Evolutionary conservation across 2,113 vertebrate genomes (phyloP).

Genomic region (Cercocebus atys): DNA sequence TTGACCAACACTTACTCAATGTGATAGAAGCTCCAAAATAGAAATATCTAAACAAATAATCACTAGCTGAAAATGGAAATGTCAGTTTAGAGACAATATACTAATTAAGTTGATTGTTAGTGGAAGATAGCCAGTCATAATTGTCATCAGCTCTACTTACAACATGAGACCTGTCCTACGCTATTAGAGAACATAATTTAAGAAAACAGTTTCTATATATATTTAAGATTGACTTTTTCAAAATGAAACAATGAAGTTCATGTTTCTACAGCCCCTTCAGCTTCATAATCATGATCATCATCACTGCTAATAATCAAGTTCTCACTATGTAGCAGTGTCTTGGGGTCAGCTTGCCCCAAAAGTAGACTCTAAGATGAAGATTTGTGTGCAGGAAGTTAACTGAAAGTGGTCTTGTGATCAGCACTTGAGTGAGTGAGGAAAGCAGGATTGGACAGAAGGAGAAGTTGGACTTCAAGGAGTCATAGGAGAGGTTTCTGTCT

Average conservation of each 20-base stretch:
- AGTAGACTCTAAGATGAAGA: neutral
- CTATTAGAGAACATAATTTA: neutral
- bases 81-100: neutral
- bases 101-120: neutral
- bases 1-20: neutral
- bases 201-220: neutral
- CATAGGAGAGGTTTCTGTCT: neutral
- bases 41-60: neutral
- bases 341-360: neutral
- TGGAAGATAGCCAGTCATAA: neutral
- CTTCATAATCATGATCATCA: neutral
- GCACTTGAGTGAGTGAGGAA: neutral
- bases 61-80: constrained; percentile 4
- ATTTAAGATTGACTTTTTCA: neutral
- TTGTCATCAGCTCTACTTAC: neutral
- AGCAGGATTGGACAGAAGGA: neutral
- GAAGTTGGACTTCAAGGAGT: neutral
- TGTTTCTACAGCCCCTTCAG: neutral
- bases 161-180: neutral
- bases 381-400: neutral
- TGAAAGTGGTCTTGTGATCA: neutral
- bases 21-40: constrained; percentile 36
- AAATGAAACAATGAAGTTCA: neutral
- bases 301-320: neutral
- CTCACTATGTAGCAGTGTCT: neutral